These are phyloP conservation scores for Pocillopora verrucosa DNA, from an alignment of 64 coral and sea anemone genomes.

Conservation along the genomic window DNA sequence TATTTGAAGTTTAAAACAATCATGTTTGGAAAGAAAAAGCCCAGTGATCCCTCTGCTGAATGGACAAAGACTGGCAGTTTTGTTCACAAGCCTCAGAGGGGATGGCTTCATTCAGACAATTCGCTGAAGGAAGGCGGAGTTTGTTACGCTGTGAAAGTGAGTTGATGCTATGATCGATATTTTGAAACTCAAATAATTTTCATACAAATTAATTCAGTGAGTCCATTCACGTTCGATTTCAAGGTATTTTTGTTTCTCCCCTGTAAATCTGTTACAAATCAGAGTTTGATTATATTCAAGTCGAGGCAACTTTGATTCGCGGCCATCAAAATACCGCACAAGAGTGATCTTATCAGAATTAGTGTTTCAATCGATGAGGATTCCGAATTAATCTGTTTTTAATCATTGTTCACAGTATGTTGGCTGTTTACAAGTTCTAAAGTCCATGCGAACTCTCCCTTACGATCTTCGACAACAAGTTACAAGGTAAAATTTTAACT, in stretches of 20 bases:
- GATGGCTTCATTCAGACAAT: constrained; percentile 95
- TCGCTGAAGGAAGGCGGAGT: constrained; percentile 87
- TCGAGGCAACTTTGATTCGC: background rate
- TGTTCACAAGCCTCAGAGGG: constrained; percentile 82
- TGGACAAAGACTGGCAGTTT: constrained; percentile 98
- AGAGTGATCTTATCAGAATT: background rate
- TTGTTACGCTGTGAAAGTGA: constrained; percentile 94
- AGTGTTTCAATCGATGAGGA: background rate
- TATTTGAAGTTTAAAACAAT: background rate
- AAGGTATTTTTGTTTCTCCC: background rate
- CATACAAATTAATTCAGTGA: background rate
- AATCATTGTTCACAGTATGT: constrained; percentile 75
- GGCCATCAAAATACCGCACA: background rate
- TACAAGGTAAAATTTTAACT: constrained; percentile 69
- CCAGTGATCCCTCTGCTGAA: constrained; percentile 45
- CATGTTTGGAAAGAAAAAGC: constrained; percentile 94
- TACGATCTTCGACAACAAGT: constrained; percentile 98
- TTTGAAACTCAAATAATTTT: background rate
- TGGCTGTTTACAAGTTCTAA: constrained; percentile 89
- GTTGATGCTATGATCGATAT: background rate
- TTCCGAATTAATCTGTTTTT: background rate
- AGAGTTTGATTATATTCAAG: background rate
- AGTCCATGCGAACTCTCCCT: constrained; percentile 97
- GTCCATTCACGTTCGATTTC: background rate
- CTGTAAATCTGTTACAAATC: background rate